These are phyloP conservation scores for Pelecanoides urinatrix DNA, from an alignment of 2,113 vertebrate genomes.

Conservation along the genomic window DNA sequence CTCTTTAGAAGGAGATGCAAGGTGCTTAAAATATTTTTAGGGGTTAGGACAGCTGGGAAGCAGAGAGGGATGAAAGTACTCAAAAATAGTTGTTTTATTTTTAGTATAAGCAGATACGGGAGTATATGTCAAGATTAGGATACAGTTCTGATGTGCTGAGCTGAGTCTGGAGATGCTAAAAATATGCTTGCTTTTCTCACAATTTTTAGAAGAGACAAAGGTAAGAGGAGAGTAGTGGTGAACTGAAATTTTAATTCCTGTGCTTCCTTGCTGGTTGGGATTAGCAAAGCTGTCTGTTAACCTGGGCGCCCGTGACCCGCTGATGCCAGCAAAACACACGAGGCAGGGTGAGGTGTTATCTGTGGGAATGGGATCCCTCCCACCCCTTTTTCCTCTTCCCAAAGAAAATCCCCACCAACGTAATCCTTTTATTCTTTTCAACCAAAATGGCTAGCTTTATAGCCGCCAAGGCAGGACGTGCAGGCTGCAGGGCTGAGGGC, in stretches of 20 bases:
- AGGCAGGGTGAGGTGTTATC: background rate
- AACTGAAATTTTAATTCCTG: constrained; percentile 12
- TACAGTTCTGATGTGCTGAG: constrained; percentile 38
- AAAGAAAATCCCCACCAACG: background rate
- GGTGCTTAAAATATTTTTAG: constrained; percentile 43
- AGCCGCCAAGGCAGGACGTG: background rate
- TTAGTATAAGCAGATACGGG: constrained; percentile 54
- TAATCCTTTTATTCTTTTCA: background rate
- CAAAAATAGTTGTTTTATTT: constrained; percentile 72
- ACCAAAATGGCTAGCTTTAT: background rate
- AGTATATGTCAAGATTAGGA: constrained; percentile 48
- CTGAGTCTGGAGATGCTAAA: constrained; percentile 63
- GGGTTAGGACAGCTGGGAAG: constrained; percentile 19
- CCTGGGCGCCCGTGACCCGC: background rate
- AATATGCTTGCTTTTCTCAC: constrained; percentile 57
- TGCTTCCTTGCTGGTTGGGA: background rate
- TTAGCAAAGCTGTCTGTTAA: background rate
- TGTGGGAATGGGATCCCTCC: background rate
- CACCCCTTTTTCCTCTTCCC: background rate
- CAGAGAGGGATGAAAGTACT: constrained; percentile 53
- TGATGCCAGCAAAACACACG: background rate
- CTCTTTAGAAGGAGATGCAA: background rate
- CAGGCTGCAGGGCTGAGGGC: background rate
- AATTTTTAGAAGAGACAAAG: constrained; percentile 21
- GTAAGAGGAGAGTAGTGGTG: constrained; percentile 22